Conservation (phyloP, 2,797 vertebrate species). For the Amblyopsis hoosieri region DNA sequence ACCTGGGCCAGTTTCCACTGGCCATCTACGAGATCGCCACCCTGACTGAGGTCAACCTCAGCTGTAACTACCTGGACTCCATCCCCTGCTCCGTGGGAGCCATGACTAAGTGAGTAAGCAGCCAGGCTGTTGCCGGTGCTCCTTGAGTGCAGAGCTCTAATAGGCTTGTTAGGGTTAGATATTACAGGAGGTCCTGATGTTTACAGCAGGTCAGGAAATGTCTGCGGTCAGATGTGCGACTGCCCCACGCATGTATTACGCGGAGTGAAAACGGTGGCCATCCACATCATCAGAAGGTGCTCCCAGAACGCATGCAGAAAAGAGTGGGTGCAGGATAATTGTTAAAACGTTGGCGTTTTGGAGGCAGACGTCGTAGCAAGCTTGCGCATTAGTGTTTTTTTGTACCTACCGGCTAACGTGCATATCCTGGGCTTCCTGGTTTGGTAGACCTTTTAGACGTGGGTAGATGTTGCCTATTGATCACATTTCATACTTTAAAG, state of each 20-base stretch:
- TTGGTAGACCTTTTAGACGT: no score
- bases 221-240: neutral
- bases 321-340: neutral
- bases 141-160: neutral
- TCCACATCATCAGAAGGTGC: neutral
- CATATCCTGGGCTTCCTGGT: no score
- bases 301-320: conserved; percentile 3
- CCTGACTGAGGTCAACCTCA: conserved; percentile 92
- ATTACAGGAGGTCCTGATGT: neutral
- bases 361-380: no score
- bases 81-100: conserved; percentile 84
- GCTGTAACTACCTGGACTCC: conserved; percentile 88
- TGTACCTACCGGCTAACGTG: no score
- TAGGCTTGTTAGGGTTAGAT: no score
- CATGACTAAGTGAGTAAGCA: conserved; percentile 87
- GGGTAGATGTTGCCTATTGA: no score
- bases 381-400: no score
- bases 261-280: no score
- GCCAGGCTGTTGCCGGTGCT: neutral
- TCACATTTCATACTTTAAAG: no score
- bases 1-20: conserved; percentile 88
- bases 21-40: conserved; percentile 89
- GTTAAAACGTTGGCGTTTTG: no score
- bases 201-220: neutral
- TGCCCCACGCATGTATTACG: no score